Conservation (phyloP, 2,888 invertebrate species). For the Drosophila eohydei region DNA sequence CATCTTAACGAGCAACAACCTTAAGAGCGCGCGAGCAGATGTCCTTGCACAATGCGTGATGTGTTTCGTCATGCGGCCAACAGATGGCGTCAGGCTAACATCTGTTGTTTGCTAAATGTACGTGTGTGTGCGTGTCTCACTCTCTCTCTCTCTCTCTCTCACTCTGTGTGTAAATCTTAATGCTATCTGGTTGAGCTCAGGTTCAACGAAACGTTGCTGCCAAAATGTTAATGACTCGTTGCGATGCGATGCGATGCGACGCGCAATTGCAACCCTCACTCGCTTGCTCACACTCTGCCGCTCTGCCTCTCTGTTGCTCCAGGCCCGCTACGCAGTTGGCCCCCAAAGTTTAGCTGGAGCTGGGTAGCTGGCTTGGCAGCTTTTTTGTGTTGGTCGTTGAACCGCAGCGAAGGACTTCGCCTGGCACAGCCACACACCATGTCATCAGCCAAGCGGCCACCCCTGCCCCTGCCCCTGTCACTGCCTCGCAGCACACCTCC, state of each 20-base stretch:
- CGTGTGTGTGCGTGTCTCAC: neutral
- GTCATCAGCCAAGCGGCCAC: neutral
- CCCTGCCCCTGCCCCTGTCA: neutral
- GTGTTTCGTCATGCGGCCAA: constrained; percentile 47
- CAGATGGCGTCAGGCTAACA: constrained; percentile 54
- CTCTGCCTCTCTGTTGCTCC: neutral
- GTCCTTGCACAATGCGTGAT: constrained; percentile 51
- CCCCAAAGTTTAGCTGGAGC: constrained; percentile 36
- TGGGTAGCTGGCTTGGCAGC: constrained; percentile 45
- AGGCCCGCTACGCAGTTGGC: constrained; percentile 44
- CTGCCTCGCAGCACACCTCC: neutral
- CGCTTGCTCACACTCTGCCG: constrained; percentile 14
- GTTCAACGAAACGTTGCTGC: constrained; percentile 57
- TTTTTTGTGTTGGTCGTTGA: constrained; percentile 53
- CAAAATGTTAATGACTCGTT: constrained; percentile 59
- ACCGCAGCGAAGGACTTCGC: constrained; percentile 46
- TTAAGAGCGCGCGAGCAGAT: constrained; percentile 26
- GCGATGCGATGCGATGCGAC: constrained; percentile 20
- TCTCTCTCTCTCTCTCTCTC: neutral
- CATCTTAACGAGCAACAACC: constrained; percentile 48
- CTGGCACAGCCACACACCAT: constrained; percentile 26
- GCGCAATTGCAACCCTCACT: constrained; percentile 52
- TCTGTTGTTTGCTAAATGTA: constrained; percentile 25
- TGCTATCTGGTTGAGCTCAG: constrained; percentile 38
- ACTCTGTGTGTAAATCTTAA: constrained; percentile 10